Conservation (phyloP, 2,113 vertebrate species). For the Cranoglanis bouderius region DNA sequence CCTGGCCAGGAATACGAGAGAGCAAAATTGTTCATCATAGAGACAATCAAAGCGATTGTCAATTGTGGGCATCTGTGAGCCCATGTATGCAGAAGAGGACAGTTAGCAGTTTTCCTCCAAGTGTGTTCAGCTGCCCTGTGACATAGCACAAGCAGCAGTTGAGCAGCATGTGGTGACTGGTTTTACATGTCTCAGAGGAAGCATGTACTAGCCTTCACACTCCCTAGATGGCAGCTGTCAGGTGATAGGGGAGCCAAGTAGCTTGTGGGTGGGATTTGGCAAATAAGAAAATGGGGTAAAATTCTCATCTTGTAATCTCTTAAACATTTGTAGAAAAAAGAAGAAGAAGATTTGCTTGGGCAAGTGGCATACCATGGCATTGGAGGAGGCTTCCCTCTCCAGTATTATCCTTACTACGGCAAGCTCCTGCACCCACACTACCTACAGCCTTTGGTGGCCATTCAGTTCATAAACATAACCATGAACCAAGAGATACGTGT, state of each 20-base stretch:
- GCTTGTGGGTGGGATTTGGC: not conserved
- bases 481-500: slow-evolving; percentile 78
- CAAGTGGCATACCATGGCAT: slow-evolving; percentile 83
- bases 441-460: slow-evolving; percentile 91
- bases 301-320: not conserved
- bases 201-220: not conserved
- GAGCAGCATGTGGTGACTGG: not conserved
- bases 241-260: not conserved
- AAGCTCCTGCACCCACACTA: slow-evolving; percentile 85
- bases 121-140: not conserved
- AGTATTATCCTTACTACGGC: slow-evolving; percentile 97
- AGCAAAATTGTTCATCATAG: not conserved
- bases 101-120: not conserved
- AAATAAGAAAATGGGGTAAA: not conserved
- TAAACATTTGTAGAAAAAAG: slow-evolving; percentile 76
- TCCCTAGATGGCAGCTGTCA: not conserved
- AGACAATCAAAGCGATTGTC: not conserved
- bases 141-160: not conserved
- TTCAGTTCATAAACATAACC: slow-evolving; percentile 91
- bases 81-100: not conserved
- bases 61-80: not conserved
- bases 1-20: not conserved
- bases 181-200: not conserved
- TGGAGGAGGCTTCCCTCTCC: slow-evolving; percentile 83
- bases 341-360: slow-evolving; percentile 81